Conservation (phyloP, 2,113 vertebrate genomes). For the Neogobius melanostomus region DNA sequence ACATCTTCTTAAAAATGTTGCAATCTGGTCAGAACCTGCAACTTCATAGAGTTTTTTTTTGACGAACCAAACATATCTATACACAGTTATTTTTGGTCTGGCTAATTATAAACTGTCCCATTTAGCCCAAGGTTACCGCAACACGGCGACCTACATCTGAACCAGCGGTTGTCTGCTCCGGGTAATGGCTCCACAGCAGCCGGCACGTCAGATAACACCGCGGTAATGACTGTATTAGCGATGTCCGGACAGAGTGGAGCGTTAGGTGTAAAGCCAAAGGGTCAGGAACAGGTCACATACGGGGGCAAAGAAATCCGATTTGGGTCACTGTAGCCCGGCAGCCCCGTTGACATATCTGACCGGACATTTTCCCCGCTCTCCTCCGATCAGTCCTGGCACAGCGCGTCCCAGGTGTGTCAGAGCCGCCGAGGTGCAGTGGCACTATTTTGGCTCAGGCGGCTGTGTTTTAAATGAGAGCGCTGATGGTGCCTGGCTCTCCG, state of each 20-base stretch:
- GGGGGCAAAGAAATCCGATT: too few relatives aligned
- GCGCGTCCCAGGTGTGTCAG: slow-evolving; percentile 46
- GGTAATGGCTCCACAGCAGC: too few relatives aligned
- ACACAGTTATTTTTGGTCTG: background rate
- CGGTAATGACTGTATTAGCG: too few relatives aligned
- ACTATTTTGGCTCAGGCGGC: slow-evolving; percentile 36
- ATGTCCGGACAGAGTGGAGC: too few relatives aligned
- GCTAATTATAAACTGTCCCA: background rate
- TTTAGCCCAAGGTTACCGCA: background rate
- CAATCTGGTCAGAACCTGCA: too few relatives aligned
- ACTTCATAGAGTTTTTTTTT: too few relatives aligned
- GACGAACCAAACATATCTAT: background rate
- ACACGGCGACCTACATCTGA: background rate
- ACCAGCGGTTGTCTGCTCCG: too few relatives aligned
- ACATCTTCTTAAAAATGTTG: too few relatives aligned
- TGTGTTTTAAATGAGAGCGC: slow-evolving; percentile 56
- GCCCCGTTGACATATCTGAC: background rate
- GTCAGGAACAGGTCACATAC: too few relatives aligned
- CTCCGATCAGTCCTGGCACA: slow-evolving; percentile 10
- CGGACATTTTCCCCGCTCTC: background rate
- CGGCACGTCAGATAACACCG: too few relatives aligned
- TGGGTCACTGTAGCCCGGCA: background rate
- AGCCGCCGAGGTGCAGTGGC: slow-evolving; percentile 52
- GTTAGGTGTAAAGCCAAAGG: too few relatives aligned
- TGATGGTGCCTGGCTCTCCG: slow-evolving; percentile 43